A percentile compares a stretch with the other conserved stretches of the same genome.
Evolutionary conservation across 2,888 invertebrate species (phyloP).

Genomic region (Eurytoma adleriae): DNA sequence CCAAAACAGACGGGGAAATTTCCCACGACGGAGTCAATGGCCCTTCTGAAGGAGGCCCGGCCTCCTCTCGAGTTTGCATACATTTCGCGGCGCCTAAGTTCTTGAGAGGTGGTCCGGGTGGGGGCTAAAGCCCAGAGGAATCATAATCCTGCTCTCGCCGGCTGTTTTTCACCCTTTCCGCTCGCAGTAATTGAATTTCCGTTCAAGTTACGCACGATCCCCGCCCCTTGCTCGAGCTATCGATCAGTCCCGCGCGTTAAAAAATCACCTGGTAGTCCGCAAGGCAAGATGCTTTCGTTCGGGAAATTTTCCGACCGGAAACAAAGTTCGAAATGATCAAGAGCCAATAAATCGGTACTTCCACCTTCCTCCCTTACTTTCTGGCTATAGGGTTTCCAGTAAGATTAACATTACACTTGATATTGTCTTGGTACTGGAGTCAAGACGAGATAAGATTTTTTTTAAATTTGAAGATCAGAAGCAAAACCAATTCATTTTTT

Average conservation of each 20-base stretch:
- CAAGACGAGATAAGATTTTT: no score
- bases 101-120: background rate
- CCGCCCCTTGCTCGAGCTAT: constrained; percentile 22
- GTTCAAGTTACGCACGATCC: constrained; percentile 10
- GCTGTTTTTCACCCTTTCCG: background rate
- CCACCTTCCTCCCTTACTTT: no score
- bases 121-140: background rate
- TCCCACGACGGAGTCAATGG: constrained; percentile 3
- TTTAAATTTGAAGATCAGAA: no score
- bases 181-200: constrained; percentile 27
- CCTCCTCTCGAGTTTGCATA: constrained; percentile 37
- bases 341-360: no score
- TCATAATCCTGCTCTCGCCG: background rate
- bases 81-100: constrained; percentile 33
- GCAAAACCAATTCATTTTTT: no score
- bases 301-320: no score
- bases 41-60: background rate
- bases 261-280: constrained; percentile 5
- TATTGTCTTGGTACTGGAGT: no score
- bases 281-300: no score
- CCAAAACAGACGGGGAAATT: background rate
- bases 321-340: background rate
- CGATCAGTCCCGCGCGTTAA: constrained; percentile 27
- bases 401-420: no score
- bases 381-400: no score